A percentile compares a stretch with the other conserved stretches of the same genome.
Conservation (phyloP, 2,888 invertebrate genomes). For the Watsonalla binaria region DNA sequence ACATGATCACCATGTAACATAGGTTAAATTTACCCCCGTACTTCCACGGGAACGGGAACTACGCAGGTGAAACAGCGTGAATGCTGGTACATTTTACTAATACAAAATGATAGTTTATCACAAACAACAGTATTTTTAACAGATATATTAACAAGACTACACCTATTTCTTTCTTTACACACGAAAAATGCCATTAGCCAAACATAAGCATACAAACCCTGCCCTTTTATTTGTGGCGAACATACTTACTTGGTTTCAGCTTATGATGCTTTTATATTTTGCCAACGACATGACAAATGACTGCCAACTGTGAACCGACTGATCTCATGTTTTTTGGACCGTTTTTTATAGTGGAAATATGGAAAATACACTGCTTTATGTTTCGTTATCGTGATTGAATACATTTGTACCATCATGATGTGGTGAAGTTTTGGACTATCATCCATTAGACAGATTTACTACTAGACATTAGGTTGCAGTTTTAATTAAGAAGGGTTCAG, state of each 20-base stretch:
- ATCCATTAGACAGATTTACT: not conserved
- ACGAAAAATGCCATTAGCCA: conserved; percentile 4
- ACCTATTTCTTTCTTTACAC: not conserved
- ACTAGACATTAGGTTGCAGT: too few species aligned
- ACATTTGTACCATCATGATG: not conserved
- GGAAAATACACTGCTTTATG: not conserved
- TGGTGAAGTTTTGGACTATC: not conserved
- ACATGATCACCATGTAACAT: too few species aligned
- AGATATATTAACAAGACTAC: not conserved
- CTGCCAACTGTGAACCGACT: conserved; percentile 21
- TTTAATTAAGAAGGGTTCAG: too few species aligned
- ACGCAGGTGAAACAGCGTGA: too few species aligned
- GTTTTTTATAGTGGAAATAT: conserved; percentile 8
- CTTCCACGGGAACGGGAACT: too few species aligned
- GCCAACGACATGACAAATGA: conserved; percentile 33
- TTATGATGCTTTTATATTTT: conserved; percentile 30
- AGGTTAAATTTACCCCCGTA: too few species aligned
- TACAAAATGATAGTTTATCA: too few species aligned
- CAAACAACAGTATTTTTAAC: not conserved
- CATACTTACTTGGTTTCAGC: conserved; percentile 17
- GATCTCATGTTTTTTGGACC: conserved; percentile 13
- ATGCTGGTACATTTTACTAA: too few species aligned
- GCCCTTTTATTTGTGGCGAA: conserved; percentile 2
- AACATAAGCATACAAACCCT: conserved; percentile 8
- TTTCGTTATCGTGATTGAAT: not conserved